Evolutionary conservation across 2,888 invertebrate species (phyloP).

Genomic region (Synergus laeviventris): DNA sequence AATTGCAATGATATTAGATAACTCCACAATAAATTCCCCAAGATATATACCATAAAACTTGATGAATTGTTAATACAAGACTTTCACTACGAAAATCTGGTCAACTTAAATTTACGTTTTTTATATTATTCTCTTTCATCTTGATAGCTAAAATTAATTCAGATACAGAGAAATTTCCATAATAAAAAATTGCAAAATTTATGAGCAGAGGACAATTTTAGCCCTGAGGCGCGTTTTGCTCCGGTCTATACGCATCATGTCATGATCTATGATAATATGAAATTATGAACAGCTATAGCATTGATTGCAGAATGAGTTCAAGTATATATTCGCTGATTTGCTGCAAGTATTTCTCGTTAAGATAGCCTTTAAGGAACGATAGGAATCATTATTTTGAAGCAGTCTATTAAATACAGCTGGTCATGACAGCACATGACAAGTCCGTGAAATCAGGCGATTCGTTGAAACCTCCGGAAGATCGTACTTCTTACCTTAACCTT

Average conservation of each 20-base stretch:
- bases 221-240: neutral
- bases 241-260: neutral
- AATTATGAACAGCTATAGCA: neutral
- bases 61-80: neutral
- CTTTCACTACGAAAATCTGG: neutral
- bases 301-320: neutral
- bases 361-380: neutral
- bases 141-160: neutral
- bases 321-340: neutral
- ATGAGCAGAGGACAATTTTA: neutral
- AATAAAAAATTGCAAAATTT: neutral
- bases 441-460: conserved; percentile 15
- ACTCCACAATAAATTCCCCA: neutral
- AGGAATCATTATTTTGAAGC: conserved; percentile 4
- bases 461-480: conserved; percentile 5
- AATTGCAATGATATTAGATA: neutral
- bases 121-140: neutral
- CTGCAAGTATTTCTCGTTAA: neutral
- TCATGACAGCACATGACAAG: conserved; percentile 11
- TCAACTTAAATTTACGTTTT: neutral
- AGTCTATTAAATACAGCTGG: conserved; percentile 2
- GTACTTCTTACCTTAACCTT: conserved; percentile 2
- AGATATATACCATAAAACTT: neutral
- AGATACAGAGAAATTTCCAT: neutral
- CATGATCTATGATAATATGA: neutral